Base-by-base conservation (phyloP, 2,888 invertebrate species). In the Drosophila yooni region DNA sequence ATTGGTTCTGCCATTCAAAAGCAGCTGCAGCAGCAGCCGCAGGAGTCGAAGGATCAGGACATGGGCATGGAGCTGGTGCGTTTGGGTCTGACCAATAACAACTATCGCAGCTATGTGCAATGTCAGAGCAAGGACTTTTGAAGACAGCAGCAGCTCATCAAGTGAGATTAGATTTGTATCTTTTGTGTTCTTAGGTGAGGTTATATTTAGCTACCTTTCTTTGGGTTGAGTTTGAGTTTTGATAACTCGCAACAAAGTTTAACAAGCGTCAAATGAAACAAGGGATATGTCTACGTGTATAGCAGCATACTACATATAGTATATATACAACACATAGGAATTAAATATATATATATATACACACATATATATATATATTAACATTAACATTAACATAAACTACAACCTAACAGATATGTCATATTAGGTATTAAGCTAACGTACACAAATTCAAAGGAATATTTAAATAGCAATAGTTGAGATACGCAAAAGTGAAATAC, bases 221-320 rank as follows among this genome's bases (percentile, higher is more conserved):
- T 53, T 60, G 34, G 34, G 52, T 46, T 70, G 18, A 53, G 52
- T 69, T 69, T 21, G 31, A 36, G 6, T 67, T 50, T 63, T 57
- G 77, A 71, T 50, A 70, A 77, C 74, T 71, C 79, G 77, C 74
- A 81, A 88, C 83, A 81, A 81, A 83, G 79, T 87, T 90, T 89
- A 90, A 87, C 80, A 88, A 89, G 85, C 86, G 90, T 90, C 91
- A 92, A 93, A 92, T 92, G 91, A 92, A 93, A 93, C 92, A 93
- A 93, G 93, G 93, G 93, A 93, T 92, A 89, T 89, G 90, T 92
- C 91, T 92, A 91, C 85, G 85, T 89, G 87, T 89, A 92, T 83
- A 90, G 82, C 77, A 91, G 87, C 82, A 84, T 79, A 86, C 74
- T 82, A 79, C 46, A 43, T 51, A 65, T 46, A 59, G 43, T 38